Evolutionary conservation across 2,797 vertebrate species (phyloP).

Genomic region (Gymnothorax javanicus): DNA sequence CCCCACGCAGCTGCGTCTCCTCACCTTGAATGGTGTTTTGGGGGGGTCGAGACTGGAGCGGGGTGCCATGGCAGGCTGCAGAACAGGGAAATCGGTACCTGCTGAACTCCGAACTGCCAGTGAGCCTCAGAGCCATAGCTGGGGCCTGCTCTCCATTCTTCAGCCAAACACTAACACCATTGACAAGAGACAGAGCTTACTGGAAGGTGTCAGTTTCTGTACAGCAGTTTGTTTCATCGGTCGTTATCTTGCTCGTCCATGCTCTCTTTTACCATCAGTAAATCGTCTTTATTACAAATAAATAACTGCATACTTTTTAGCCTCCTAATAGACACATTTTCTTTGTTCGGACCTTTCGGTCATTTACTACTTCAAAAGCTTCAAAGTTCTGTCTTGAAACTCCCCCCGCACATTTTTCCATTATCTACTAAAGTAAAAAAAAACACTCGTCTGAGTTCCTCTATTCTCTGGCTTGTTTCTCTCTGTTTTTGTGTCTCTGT

Average conservation of each 20-base stretch:
- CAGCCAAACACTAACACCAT: background rate
- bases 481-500: constrained; percentile 44
- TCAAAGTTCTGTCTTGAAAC: constrained; percentile 59
- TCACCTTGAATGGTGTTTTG: constrained; percentile 84
- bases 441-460: too few relatives aligned
- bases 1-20: constrained; percentile 64
- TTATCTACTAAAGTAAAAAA: constrained; percentile 68
- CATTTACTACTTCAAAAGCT: constrained; percentile 63
- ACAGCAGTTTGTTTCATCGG: constrained; percentile 21
- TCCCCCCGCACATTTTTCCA: constrained; percentile 39
- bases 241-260: constrained; percentile 49
- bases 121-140: constrained; percentile 57
- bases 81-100: constrained; percentile 37
- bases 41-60: constrained; percentile 62
- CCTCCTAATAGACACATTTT: constrained; percentile 53
- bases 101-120: constrained; percentile 52
- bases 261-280: background rate
- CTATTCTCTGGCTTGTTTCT: constrained; percentile 53
- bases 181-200: background rate
- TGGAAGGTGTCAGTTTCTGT: background rate
- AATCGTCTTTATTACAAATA: background rate
- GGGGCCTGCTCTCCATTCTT: constrained; percentile 57
- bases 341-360: constrained; percentile 61
- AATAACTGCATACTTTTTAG: constrained; percentile 29
- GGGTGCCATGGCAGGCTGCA: constrained; percentile 44